Conservation (phyloP, 2,888 invertebrate genomes). For the Physocephala rufipes region DNA sequence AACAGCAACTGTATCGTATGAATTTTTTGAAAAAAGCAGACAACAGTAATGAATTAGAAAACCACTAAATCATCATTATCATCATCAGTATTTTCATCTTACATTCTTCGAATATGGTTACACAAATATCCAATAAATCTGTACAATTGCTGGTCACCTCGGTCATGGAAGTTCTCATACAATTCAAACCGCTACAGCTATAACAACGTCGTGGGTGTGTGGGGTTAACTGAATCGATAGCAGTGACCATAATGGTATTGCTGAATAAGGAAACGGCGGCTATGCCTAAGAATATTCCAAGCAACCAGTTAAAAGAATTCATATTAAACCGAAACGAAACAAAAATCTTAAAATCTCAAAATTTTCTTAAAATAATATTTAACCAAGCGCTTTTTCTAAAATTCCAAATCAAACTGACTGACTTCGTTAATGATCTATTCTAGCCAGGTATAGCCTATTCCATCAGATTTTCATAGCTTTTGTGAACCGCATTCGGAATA, state of each 20-base stretch:
- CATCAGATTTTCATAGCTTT: background rate
- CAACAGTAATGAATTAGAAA: no score
- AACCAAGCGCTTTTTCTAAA: background rate
- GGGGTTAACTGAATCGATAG: slow-evolving; percentile 40
- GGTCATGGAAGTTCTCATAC: slow-evolving; percentile 51
- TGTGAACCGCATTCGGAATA: background rate
- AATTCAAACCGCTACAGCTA: slow-evolving; percentile 59
- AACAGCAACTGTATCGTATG: slow-evolving; percentile 49
- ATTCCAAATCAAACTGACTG: background rate
- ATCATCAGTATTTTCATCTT: slow-evolving; percentile 33
- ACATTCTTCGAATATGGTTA: slow-evolving; percentile 59
- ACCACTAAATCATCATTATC: background rate
- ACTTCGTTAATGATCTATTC: background rate
- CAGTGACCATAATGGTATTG: background rate
- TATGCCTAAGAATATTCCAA: slow-evolving; percentile 21
- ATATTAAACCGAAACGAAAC: no score
- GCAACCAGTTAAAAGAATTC: background rate
- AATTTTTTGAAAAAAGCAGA: background rate
- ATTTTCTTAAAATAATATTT: no score
- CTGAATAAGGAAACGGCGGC: slow-evolving; percentile 40
- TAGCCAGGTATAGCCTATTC: no score
- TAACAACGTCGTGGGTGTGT: slow-evolving; percentile 50
- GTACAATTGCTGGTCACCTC: slow-evolving; percentile 50
- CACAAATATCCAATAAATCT: slow-evolving; percentile 59
- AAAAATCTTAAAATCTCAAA: no score